These are phyloP conservation scores for Thamnophis sirtalis DNA, from an alignment of 2,113 vertebrate species.

Conservation along the genomic window DNA sequence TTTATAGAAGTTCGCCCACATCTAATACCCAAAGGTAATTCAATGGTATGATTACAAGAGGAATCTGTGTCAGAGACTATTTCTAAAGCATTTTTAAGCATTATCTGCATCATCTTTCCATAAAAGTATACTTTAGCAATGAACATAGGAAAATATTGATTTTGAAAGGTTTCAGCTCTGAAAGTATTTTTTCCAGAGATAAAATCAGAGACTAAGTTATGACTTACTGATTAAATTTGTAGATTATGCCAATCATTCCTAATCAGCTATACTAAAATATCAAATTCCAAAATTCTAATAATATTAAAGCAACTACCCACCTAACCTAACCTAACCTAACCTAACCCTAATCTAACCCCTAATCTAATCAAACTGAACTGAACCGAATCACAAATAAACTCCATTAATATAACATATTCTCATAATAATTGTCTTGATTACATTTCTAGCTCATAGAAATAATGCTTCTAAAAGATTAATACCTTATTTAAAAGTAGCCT, in stretches of 20 bases:
- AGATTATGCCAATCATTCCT: constrained; percentile 15
- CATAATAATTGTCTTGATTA: no score
- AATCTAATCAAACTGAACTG: no score
- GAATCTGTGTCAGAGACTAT: not conserved
- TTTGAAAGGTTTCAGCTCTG: constrained; percentile 51
- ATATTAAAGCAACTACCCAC: not conserved
- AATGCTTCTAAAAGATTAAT: no score
- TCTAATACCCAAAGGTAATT: not conserved
- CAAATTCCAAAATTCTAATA: not conserved
- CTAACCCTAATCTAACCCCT: no score
- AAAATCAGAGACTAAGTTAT: constrained; percentile 60
- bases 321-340: no score
- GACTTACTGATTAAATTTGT: not conserved
- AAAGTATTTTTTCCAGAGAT: constrained; percentile 64
- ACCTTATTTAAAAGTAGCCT: not conserved
- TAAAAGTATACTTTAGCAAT: constrained; percentile 40
- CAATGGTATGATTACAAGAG: not conserved
- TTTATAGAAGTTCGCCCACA: not conserved
- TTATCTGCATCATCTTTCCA: constrained; percentile 50
- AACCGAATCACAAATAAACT: not conserved
- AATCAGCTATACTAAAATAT: not conserved
- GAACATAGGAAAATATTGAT: constrained; percentile 55
- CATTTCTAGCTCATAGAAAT: no score
- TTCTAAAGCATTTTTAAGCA: constrained; percentile 49
- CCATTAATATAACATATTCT: not conserved